Percentiles rank a stretch among this genome's conserved stretches.
Evolutionary conservation across 2,113 vertebrate genomes (phyloP).

Genomic region (Etheostoma spectabile): DNA sequence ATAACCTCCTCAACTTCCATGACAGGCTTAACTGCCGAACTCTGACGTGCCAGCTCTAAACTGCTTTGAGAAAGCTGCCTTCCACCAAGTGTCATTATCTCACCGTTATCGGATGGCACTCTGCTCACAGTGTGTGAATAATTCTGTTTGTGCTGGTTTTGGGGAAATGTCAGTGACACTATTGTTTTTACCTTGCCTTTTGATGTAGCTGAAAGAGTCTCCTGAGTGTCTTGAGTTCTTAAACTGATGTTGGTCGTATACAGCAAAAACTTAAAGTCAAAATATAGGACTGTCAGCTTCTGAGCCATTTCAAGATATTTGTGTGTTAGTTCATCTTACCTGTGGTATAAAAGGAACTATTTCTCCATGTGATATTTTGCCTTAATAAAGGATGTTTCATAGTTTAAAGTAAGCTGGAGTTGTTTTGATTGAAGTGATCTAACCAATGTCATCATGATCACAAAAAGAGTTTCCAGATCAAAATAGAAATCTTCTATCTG

Average conservation of each 20-base stretch:
- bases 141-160: slow-evolving; percentile 86
- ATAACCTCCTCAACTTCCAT: slow-evolving; percentile 79
- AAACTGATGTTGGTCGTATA: slow-evolving; percentile 74
- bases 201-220: slow-evolving; percentile 83
- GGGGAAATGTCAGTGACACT: slow-evolving; percentile 80
- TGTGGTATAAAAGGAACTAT: slow-evolving; percentile 57
- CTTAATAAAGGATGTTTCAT: slow-evolving; percentile 62
- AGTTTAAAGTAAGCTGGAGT: slow-evolving; percentile 41
- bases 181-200: slow-evolving; percentile 81
- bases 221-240: slow-evolving; percentile 72
- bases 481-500: slow-evolving; percentile 41
- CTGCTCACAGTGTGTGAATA: slow-evolving; percentile 81
- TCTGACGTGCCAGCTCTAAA: slow-evolving; percentile 76
- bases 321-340: slow-evolving; percentile 63
- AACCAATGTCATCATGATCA: slow-evolving; percentile 30
- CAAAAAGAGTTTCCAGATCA: slow-evolving; percentile 24
- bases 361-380: slow-evolving; percentile 54
- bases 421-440: slow-evolving; percentile 48
- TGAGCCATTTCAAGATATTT: slow-evolving; percentile 67
- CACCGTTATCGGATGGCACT: slow-evolving; percentile 76
- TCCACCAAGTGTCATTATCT: slow-evolving; percentile 83
- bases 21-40: slow-evolving; percentile 81
- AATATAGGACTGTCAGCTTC: slow-evolving; percentile 66
- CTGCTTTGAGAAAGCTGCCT: slow-evolving; percentile 81
- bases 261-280: slow-evolving; percentile 72